These are phyloP conservation scores for Eueides isabella DNA, from an alignment of 1,140 invertebrate genomes.

Conservation along the genomic window DNA sequence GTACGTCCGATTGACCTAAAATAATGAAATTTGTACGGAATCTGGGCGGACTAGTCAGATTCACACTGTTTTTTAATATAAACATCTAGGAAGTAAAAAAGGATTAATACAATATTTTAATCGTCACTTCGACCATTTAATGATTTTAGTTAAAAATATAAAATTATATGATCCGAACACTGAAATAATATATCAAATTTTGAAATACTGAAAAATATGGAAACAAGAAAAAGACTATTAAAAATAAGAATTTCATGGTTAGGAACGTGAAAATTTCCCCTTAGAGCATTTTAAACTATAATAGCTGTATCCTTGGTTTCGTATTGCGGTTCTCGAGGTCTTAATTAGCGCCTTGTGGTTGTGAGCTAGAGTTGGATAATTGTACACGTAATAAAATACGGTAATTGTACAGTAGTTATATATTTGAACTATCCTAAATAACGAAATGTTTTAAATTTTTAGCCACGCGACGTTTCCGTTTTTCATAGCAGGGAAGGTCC, in stretches of 20 bases:
- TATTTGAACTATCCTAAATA: neutral
- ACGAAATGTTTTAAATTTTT: too few relatives aligned
- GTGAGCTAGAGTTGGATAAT: constrained; percentile 11
- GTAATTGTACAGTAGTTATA: neutral
- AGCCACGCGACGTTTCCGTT: too few relatives aligned
- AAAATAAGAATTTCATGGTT: neutral
- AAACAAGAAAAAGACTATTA: neutral
- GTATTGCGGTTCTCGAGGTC: constrained; percentile 15
- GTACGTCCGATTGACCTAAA: too few relatives aligned
- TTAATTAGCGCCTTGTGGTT: constrained; percentile 22
- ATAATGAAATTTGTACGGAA: too few relatives aligned
- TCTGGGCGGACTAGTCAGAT: too few relatives aligned
- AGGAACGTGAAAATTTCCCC: neutral
- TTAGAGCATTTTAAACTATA: constrained; percentile 10
- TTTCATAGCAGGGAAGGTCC: too few relatives aligned
- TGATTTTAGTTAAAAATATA: too few relatives aligned
- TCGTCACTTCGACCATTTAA: too few relatives aligned
- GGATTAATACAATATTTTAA: too few relatives aligned
- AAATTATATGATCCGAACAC: too few relatives aligned
- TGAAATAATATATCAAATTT: neutral
- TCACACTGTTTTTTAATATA: too few relatives aligned
- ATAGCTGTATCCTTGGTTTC: constrained; percentile 15
- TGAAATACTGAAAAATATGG: neutral
- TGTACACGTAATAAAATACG: constrained; percentile 9
- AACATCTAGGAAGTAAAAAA: too few relatives aligned